Percentiles rank a stretch among this genome's conserved stretches.
These are phyloP conservation scores for Argentina silus DNA, from an alignment of 2,797 vertebrate species.

Conservation along the genomic window DNA sequence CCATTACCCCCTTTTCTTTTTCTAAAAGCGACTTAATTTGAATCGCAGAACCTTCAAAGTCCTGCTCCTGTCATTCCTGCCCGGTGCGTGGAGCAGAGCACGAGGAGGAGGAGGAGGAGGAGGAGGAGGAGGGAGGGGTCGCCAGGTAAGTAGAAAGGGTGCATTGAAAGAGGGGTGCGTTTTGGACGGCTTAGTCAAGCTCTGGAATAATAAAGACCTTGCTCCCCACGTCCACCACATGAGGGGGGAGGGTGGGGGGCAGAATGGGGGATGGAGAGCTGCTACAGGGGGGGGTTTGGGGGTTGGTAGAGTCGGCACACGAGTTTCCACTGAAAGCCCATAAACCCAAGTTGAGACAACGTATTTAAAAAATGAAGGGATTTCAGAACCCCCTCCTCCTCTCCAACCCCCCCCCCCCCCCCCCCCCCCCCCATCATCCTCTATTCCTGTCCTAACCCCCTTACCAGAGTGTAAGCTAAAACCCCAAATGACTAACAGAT, in stretches of 20 bases:
- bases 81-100: conserved; percentile 8
- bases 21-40: conserved; percentile 55
- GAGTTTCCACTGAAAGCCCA: conserved; percentile 38
- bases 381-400: conserved; percentile 40
- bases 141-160: conserved; percentile 33
- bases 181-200: conserved; percentile 38
- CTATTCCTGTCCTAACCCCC: conserved; percentile 9
- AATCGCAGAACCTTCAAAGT: conserved; percentile 54
- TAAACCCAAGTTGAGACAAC: conserved; percentile 36
- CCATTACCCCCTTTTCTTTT: conserved; percentile 49
- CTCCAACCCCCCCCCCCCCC: conserved; percentile 25
- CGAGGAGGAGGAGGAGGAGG: conserved; percentile 25
- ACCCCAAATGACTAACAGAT: conserved; percentile 74
- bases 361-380: conserved; percentile 39
- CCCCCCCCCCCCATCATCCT: not conserved
- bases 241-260: conserved; percentile 10
- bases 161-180: conserved; percentile 23
- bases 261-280: conserved; percentile 3
- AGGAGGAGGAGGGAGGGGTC: conserved; percentile 1
- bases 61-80: not conserved
- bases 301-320: conserved; percentile 20
- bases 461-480: conserved; percentile 58
- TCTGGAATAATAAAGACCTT: conserved; percentile 17
- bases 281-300: conserved; percentile 13
- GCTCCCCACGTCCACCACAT: conserved; percentile 19